Evolutionary conservation across 2,113 vertebrate species (phyloP).

Genomic region (Alouatta palliata): DNA sequence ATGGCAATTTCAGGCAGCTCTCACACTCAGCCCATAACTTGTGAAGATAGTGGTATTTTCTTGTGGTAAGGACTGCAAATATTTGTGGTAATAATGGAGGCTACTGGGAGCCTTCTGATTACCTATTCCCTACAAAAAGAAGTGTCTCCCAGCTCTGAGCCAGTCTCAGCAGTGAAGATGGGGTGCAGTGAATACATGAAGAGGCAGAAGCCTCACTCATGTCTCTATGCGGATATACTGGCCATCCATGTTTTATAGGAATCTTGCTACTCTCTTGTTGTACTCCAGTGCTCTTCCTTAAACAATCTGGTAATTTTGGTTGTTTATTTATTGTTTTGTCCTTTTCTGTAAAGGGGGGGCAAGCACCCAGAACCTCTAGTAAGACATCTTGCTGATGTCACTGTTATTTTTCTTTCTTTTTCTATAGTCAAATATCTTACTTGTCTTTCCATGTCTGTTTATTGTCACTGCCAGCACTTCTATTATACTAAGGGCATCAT

Average conservation of each 20-base stretch:
- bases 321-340: not conserved
- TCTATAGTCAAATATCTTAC: not conserved
- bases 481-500: not conserved
- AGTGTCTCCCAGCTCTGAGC: not conserved
- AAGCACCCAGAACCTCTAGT: not conserved
- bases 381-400: not conserved
- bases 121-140: too few relatives aligned
- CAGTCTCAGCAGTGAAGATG: not conserved
- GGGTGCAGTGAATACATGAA: not conserved
- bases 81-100: not conserved
- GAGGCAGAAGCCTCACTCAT: not conserved
- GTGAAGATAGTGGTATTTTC: not conserved
- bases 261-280: not conserved
- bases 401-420: not conserved
- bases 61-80: not conserved
- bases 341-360: not conserved
- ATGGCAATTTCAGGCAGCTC: not conserved
- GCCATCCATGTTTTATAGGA: not conserved
- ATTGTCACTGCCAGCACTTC: not conserved
- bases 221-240: not conserved
- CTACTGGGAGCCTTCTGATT: not conserved
- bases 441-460: not conserved
- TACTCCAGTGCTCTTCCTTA: not conserved
- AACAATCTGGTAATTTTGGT: not conserved
- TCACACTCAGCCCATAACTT: not conserved